Evolutionary conservation across 2,113 vertebrate genomes (phyloP), one percentile per base, ranked within the genome.

Genomic region (Ondatra zibethicus): DNA sequence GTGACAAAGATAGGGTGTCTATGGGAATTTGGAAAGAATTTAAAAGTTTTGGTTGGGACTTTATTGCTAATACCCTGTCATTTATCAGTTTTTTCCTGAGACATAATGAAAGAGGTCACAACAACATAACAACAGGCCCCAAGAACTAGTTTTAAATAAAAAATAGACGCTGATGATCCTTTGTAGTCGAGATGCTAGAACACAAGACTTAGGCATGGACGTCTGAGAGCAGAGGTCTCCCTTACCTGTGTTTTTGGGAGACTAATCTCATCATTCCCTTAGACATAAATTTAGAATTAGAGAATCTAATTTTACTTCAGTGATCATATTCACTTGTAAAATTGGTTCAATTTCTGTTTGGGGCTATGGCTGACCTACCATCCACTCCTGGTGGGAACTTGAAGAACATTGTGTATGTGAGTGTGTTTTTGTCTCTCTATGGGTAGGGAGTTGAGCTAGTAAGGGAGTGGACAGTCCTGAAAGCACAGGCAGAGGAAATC

Each of bases 141-240:
- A 89, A 89, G 58, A 91, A 36, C 33, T 65, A 66, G 63, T 86
- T 95, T 86, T 85, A 77, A 89, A 80, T 73, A 68, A 42, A 81
- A 77, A 39, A 47, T 89, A 65, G 8, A 29, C 27, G 81, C 36
- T 39, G 33, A 58, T 89, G 58, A 55, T 84, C 58, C 21, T 52
- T 6, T 7, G 7, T 91, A 55, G 17, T 21, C 36, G 39, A 84
- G 88, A 65, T 50, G 5, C 47, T n/a, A 47, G 1, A 23, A 1
- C 58, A 65, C 1, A 76, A n/a, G 14, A 27, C 6, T 45, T 61
- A 65, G 25, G 58, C 3, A 1, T 61, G 58, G 29, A 89, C 29
- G 36, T 23, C 23, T n/a, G 73, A 93, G 13, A 70, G 29, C 27
- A 78, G 39, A 61, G 81, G 55, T 29, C 81, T 8, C 11, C 16